Evolutionary conservation across 2,888 invertebrate species (phyloP).

Genomic region (Torymus auratus): DNA sequence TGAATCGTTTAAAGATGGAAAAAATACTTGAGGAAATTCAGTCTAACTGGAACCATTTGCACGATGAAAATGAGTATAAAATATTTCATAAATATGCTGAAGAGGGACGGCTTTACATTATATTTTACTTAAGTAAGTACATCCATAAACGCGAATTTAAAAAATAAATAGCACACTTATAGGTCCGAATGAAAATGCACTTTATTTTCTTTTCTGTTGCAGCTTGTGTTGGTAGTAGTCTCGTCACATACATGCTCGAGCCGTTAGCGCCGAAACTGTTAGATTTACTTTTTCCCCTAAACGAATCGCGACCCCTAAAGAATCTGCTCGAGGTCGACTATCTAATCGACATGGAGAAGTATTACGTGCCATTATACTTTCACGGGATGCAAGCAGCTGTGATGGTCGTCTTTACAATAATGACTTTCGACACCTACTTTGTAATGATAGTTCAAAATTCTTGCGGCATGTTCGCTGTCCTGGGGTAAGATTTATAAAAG

Average conservation of each 20-base stretch:
- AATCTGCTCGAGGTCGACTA: constrained; percentile 48
- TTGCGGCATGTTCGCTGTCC: constrained; percentile 43
- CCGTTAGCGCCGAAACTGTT: constrained; percentile 25
- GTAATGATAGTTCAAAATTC: constrained; percentile 35
- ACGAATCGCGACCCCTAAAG: constrained; percentile 11
- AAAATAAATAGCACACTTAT: too few species aligned
- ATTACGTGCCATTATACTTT: constrained; percentile 36
- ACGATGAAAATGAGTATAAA: constrained; percentile 6
- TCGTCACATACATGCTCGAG: neutral
- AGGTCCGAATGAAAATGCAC: too few species aligned
- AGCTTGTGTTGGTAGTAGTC: constrained; percentile 8
- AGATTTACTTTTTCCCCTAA: neutral
- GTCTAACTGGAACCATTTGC: constrained; percentile 13
- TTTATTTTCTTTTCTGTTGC: constrained; percentile 6
- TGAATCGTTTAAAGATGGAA: constrained; percentile 21
- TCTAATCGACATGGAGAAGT: constrained; percentile 27
- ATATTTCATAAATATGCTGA: constrained; percentile 13
- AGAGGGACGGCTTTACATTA: constrained; percentile 10
- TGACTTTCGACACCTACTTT: constrained; percentile 33
- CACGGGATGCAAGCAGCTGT: constrained; percentile 29
- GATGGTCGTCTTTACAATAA: neutral
- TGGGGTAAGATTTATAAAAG: constrained; percentile 40
- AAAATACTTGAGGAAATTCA: constrained; percentile 15
- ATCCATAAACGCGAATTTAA: too few species aligned
- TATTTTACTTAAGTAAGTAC: constrained; percentile 27